A percentile compares a stretch with the other conserved stretches of the same genome.
Conservation (phyloP, 2,797 vertebrate genomes). For the Coregonus sp. region DNA sequence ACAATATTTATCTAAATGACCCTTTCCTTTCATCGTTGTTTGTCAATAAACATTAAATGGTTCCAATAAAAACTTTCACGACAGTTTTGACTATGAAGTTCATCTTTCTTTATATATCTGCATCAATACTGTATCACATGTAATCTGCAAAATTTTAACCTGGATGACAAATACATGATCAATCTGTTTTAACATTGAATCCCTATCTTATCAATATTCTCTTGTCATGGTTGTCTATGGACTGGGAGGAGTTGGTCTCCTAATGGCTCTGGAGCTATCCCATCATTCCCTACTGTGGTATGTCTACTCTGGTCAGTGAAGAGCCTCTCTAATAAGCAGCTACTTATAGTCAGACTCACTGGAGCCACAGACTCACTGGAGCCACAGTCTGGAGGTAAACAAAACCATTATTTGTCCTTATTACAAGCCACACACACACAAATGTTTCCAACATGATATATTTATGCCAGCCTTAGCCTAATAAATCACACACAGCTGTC, state of each 20-base stretch:
- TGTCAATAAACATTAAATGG: too few species aligned
- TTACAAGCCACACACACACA: constrained; percentile 7
- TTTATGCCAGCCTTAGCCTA: neutral
- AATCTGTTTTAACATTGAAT: too few species aligned
- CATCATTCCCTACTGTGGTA: constrained; percentile 37
- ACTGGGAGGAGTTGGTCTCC: neutral
- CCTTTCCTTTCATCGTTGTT: too few species aligned
- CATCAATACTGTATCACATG: too few species aligned
- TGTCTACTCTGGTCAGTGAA: neutral
- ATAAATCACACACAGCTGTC: constrained; percentile 25
- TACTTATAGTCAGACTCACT: constrained; percentile 25
- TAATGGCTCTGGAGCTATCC: constrained; percentile 8
- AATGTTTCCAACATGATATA: neutral
- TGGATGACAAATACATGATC: too few species aligned
- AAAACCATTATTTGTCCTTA: neutral
- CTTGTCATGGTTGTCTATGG: neutral
- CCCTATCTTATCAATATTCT: too few species aligned
- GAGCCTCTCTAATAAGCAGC: constrained; percentile 21
- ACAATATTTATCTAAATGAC: too few species aligned
- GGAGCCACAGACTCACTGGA: constrained; percentile 9
- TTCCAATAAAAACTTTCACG: too few species aligned
- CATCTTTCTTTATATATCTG: too few species aligned
- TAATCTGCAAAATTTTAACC: too few species aligned
- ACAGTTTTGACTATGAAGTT: too few species aligned
- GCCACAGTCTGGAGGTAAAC: constrained; percentile 29